A percentile compares a stretch with the other conserved stretches of the same genome.
These are phyloP conservation scores for Tachina lurida DNA, from an alignment of 2,888 invertebrate species.

Conservation along the genomic window DNA sequence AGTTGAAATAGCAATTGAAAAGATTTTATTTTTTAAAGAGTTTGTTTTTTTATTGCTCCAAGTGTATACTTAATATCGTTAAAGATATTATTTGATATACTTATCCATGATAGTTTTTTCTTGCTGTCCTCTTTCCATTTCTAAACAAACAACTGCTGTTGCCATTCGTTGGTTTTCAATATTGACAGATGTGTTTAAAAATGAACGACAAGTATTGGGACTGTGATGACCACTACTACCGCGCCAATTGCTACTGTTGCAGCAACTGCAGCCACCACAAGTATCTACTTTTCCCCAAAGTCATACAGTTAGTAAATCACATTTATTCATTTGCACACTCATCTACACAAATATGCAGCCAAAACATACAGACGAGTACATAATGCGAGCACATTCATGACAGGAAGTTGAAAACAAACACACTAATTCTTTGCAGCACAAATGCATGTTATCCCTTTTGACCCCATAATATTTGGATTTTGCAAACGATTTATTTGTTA, in stretches of 20 bases:
- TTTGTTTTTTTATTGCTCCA: slow-evolving; percentile 5
- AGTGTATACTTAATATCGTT: slow-evolving; percentile 47
- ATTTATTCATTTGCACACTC: slow-evolving; percentile 22
- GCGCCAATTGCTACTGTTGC: slow-evolving; percentile 8
- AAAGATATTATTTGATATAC: slow-evolving; percentile 49
- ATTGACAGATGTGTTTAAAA: slow-evolving; percentile 49
- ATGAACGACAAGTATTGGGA: slow-evolving; percentile 35
- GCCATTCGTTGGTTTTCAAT: slow-evolving; percentile 42
- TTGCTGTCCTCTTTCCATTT: slow-evolving; percentile 4
- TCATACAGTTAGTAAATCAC: slow-evolving; percentile 49
- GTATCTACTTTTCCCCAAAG: slow-evolving; percentile 14
- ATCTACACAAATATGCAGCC: neutral
- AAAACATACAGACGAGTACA: neutral
- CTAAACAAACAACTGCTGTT: slow-evolving; percentile 50
- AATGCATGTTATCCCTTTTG: slow-evolving; percentile 32
- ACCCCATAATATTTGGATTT: slow-evolving; percentile 39
- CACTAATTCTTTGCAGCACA: slow-evolving; percentile 17
- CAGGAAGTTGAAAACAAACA: slow-evolving; percentile 39
- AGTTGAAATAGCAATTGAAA: neutral
- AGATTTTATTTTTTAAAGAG: neutral
- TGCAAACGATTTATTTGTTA: slow-evolving; percentile 44
- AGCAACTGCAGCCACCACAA: slow-evolving; percentile 20
- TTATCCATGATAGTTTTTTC: slow-evolving; percentile 17
- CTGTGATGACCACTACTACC: slow-evolving; percentile 40
- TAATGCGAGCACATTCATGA: neutral